Percentiles rank a stretch among this genome's conserved stretches.
Conservation (phyloP, 2,113 vertebrate genomes). For the Grantiella picta region DNA sequence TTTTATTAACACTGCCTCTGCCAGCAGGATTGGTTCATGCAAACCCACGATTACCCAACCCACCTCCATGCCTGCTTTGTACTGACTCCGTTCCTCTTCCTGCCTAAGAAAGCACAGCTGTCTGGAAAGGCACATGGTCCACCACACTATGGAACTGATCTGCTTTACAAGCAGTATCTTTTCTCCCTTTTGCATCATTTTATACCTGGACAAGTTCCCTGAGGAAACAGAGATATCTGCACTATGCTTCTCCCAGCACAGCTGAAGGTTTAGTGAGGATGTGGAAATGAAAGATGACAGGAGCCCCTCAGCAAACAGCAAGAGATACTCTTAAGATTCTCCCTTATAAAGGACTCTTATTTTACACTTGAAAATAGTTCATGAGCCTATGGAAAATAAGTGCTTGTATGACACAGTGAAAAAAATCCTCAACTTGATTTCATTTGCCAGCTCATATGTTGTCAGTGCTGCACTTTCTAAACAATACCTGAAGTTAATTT, state of each 20-base stretch:
- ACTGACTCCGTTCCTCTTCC: not conserved
- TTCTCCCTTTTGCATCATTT: not conserved
- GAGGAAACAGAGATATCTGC: not conserved
- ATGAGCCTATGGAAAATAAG: not conserved
- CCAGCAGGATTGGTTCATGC: not conserved
- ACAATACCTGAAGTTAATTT: accelerated
- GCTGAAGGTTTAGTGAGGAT: not conserved
- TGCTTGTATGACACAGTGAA: not conserved
- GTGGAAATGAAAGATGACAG: not conserved
- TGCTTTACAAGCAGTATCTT: not conserved
- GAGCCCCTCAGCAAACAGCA: not conserved
- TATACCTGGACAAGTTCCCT: not conserved
- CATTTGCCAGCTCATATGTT: not conserved
- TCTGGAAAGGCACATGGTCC: not conserved
- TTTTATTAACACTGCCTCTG: not conserved
- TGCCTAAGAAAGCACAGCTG: not conserved
- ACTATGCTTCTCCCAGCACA: not conserved
- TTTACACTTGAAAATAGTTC: not conserved
- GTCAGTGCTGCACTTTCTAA: not conserved
- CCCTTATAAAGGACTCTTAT: not conserved
- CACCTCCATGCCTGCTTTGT: not conserved
- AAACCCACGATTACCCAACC: not conserved
- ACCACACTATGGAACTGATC: not conserved
- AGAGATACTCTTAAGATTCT: not conserved
- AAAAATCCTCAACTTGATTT: not conserved